Percentiles rank a stretch among this genome's conserved stretches.
phyloP scores from a whole-genome alignment of 1,140 invertebrate species.

The Fopius arisanus region DNA sequence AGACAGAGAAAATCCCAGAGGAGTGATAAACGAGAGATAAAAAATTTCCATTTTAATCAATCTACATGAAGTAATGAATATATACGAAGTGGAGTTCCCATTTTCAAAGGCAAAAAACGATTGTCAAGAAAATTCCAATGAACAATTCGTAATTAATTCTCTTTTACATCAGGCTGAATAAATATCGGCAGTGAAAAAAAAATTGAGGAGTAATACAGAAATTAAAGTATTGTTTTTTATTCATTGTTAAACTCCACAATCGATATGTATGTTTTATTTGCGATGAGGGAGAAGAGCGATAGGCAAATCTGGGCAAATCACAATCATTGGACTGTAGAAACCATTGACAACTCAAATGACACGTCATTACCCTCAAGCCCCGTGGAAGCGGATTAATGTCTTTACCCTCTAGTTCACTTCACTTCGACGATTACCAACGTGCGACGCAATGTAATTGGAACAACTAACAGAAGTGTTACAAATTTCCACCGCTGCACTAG shows the following conservation, averaged over 20 bases:
- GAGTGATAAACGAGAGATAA: background rate
- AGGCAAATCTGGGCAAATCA: background rate
- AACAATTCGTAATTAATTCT: background rate
- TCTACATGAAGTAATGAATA: conserved; percentile 1
- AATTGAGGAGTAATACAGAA: background rate
- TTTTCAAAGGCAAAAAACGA: background rate
- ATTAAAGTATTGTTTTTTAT: background rate
- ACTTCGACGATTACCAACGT: background rate
- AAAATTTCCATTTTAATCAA: conserved; percentile 6
- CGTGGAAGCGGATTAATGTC: background rate
- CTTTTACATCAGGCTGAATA: background rate
- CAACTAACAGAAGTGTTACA: conserved; percentile 1
- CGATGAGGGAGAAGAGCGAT: background rate
- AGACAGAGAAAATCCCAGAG: background rate
- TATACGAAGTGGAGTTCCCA: background rate
- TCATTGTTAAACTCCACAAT: background rate
- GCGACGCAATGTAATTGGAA: background rate
- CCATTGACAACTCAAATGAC: background rate
- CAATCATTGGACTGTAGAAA: background rate
- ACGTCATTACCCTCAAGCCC: background rate
- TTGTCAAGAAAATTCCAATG: background rate
- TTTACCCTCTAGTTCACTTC: background rate
- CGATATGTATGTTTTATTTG: background rate
- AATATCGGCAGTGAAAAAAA: background rate
- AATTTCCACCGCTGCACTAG: background rate